Percentiles rank a stretch among this genome's conserved stretches.
Conservation (phyloP, 2,888 invertebrate genomes). For the Synergus japonicus region DNA sequence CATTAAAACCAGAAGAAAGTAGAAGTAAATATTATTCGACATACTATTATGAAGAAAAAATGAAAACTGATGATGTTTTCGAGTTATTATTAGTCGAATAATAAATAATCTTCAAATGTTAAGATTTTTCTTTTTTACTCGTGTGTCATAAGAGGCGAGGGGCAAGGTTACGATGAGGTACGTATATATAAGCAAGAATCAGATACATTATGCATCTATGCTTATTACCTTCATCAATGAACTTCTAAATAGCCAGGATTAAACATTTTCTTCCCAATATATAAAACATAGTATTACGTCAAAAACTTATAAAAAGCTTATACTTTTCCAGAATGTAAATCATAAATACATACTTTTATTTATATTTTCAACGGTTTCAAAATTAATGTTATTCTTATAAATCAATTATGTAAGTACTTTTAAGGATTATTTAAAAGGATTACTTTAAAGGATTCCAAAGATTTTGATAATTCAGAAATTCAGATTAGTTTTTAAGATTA, state of each 20-base stretch:
- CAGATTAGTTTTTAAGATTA: too few relatives aligned
- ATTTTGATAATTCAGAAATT: too few relatives aligned
- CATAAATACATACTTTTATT: background rate
- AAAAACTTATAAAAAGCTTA: background rate
- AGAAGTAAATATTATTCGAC: too few relatives aligned
- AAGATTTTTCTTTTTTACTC: conserved; percentile 7
- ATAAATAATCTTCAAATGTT: background rate
- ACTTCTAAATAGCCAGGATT: conserved; percentile 1
- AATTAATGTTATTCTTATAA: background rate
- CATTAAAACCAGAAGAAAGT: too few relatives aligned
- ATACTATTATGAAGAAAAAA: background rate
- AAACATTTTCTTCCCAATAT: background rate
- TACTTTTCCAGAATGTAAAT: background rate
- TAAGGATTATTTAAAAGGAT: too few relatives aligned
- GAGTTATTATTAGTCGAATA: background rate
- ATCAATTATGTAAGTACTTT: too few relatives aligned
- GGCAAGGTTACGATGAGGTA: conserved; percentile 4
- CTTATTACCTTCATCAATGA: conserved; percentile 30
- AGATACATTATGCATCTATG: conserved; percentile 28
- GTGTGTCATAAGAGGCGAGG: background rate
- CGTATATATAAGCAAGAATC: background rate
- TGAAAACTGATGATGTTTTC: background rate
- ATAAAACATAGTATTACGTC: background rate
- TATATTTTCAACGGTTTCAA: background rate
- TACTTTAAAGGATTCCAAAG: too few relatives aligned